Base-by-base conservation (phyloP, 2,888 invertebrate species). In the Electrophaes corylata region DNA sequence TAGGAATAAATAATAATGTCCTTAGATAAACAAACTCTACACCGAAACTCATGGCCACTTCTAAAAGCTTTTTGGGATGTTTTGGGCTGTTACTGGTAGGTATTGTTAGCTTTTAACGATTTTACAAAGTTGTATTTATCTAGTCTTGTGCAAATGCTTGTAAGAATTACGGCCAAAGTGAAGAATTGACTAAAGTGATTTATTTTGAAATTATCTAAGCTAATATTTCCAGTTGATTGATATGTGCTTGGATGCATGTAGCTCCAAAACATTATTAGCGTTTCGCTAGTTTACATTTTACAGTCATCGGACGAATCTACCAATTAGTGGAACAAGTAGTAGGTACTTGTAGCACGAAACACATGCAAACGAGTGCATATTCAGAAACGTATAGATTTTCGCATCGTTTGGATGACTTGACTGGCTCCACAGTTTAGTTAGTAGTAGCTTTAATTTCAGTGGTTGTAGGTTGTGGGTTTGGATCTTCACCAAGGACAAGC, bases 1-100 rank as follows among this genome's bases (percentile, higher is more conserved):
- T 52, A 33, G 40, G 46, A 57, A 60, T 58, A 63, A 59, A 65
- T 60, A 59, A 62, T 60, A 51, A 52, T n/a, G 45, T 57, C 35
- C 19, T 3, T 16, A 8, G 1, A 8, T 16, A 47, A 52, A 57
- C 47, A 47, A 57, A 47, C 46, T 51, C 37, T 16, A n/a, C 29
- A 35, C 40, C 40, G 14, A 43, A 43, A 29, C 47, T 41, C 51
- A 46, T 47, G 39, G 33, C 23, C 23, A 23, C 14, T 43, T 47
- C 37, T 41, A 41, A 23, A 49, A 49, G 56, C 41, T 33, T 35
- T 35, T 35, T 16, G 10, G 29, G 29, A 3, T 29, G 54, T 35
- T 35, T 35, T 16, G 12, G 29, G 29, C 6, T 29, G 54, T 23
- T 35, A 40, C 6, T 12, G 26, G 18, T 23, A 44, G 20, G 10